Evolutionary conservation across 1,140 invertebrate genomes (phyloP), one percentile per base, ranked within the genome.

Genomic region (Heliconius nattereri): DNA sequence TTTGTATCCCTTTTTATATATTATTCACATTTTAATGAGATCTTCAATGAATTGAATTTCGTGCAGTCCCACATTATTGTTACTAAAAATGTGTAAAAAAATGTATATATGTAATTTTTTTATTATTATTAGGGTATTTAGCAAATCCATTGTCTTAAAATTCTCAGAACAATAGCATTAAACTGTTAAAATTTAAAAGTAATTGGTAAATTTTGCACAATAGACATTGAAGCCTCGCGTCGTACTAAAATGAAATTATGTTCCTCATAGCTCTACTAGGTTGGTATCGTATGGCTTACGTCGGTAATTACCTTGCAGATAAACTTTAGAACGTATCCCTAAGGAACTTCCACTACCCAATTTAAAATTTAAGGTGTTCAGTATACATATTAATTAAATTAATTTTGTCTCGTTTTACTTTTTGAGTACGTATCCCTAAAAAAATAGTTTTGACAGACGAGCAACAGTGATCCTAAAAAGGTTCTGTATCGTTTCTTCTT

Each of bases 291-390:
- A 13, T 23, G 60, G 60, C 60, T 66, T 26, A 66, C 16, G 60
- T n/a, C 23, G 60, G 60, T 66, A 66, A 66, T 66, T 66, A 66
- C 23, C 60, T 66, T 66, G 26, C 5, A 66, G 60, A 66, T 29
- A 66, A 29, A 26, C 23, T 66, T 66, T 19, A 29, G 26, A 66
- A 19, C 11, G n/a, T 23, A 57, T 52, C 19, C 54, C n/a, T 23
- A 57, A 57, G n/a, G n/a, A 57, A 23, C 2, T 23, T n/a, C 20
- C n/a, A 57, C 3, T 57, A 23, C 0, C 2, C 1, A 57, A 23
- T 57, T 20, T 57, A 57, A 57, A 57, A 57, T n/a, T 7, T 35
- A 57, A 2, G 7, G 19, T 23, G n/a, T 8, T n/a, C 20, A 23
- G 7, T 11, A 57, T 23, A 57, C 54, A 19, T 9, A 57, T 26